Base-by-base conservation (phyloP, 2,113 vertebrate genomes). In the Jacana jacana region DNA sequence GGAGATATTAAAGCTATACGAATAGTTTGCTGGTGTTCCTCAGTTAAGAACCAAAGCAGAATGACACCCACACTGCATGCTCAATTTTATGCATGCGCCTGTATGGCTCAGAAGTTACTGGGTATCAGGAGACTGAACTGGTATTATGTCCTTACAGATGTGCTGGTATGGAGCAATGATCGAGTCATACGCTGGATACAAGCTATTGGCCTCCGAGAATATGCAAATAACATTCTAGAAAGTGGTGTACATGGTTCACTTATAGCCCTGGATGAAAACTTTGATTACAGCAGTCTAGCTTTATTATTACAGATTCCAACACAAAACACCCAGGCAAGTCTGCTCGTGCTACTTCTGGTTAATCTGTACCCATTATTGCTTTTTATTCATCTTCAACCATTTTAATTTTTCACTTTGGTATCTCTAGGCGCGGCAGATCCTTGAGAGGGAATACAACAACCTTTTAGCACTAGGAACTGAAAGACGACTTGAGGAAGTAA, bases 391-490 rank as follows among this genome's bases (percentile, higher is more conserved):
- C 82, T 95, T 92, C 40, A 75, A 71, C 23, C 66, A 75, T 87
- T 76, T 81, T 96, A 95, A 97, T 93, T 96, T 49, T 96, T 91
- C 76, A 60, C 94, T 97, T 98, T 98, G 93, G 61, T 97, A 70
- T 98, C 77, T 90, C 95, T 98, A 99, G 99, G 99, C 99, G 96
- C 99, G 99, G 96, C 99, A 99, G 98, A 99, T 99, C 98, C 98
- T 99, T 91, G 99, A 99, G 98, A 98, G 99, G 89, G 99, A 99
- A 95, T 99, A 99, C 98, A 99, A 99, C 96, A 99, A 99, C 97
- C 98, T 99, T 92, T 98, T 99, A 98, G 99, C 99, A 42, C 98
- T 99, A 97, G 99, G 99, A 95, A 99, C 99, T 48, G 99, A 99
- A 95, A 98, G 99, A 95, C 97, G 99, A 64, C 98, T 99, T 97